Evolutionary conservation across 2,113 vertebrate species (phyloP).

Genomic region (Sebastes schlegelii): DNA sequence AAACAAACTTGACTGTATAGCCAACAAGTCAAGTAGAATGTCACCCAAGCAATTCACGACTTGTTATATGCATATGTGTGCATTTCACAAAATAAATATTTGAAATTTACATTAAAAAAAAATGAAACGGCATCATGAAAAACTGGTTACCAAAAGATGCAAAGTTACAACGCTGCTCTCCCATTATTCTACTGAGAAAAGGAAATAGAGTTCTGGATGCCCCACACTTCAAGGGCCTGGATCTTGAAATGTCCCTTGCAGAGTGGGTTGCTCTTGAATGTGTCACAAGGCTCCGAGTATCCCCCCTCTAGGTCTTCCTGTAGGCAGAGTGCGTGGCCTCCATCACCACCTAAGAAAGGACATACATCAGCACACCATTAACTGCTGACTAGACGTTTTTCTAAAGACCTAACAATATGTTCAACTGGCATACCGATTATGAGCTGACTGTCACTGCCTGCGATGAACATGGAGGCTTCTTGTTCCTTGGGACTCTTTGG

Average conservation of each 20-base stretch:
- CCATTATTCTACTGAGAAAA: conserved; percentile 36
- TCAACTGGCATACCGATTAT: conserved; percentile 82
- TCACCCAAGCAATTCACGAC: background rate
- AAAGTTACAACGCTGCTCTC: background rate
- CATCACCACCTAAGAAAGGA: conserved; percentile 85
- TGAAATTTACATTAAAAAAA: conserved; percentile 8
- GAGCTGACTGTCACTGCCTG: conserved; percentile 79
- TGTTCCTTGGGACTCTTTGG: conserved; percentile 83
- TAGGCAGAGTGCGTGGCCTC: conserved; percentile 85
- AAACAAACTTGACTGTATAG: background rate
- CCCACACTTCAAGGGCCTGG: conserved; percentile 89
- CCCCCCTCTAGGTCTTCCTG: conserved; percentile 81
- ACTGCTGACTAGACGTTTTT: background rate
- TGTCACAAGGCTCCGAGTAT: conserved; percentile 84
- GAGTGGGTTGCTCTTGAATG: conserved; percentile 88
- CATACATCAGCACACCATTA: background rate
- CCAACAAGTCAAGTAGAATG: conserved; percentile 5
- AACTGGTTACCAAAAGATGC: background rate
- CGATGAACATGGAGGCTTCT: conserved; percentile 88
- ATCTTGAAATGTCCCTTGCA: conserved; percentile 88
- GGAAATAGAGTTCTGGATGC: conserved; percentile 82
- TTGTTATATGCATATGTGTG: background rate
- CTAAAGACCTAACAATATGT: background rate
- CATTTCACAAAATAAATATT: conserved; percentile 31
- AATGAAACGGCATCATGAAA: background rate